Evolutionary conservation across 2,113 vertebrate genomes (phyloP).

Genomic region (Genyomyrus donnyi): DNA sequence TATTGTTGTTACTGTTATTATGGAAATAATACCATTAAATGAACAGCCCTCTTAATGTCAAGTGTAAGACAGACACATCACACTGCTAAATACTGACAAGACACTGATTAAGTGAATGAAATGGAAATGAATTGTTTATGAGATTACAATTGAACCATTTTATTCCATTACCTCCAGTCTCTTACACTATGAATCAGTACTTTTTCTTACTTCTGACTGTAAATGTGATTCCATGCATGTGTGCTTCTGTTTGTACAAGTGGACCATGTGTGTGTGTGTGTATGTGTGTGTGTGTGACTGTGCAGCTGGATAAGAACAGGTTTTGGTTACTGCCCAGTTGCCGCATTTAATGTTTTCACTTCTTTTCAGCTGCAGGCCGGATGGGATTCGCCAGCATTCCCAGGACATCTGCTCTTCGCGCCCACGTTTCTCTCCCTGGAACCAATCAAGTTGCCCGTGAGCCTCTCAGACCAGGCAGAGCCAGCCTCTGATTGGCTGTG

Average conservation of each 20-base stretch:
- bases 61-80: neutral
- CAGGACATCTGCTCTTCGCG: conserved; percentile 71
- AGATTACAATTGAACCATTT: neutral
- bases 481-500: conserved; percentile 50
- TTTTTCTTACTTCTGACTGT: neutral
- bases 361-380: conserved; percentile 54
- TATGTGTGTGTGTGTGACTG: conserved; percentile 22
- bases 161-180: neutral
- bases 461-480: conserved; percentile 36
- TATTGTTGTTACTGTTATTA: neutral
- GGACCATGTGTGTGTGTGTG: conserved; percentile 23
- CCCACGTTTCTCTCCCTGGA: conserved; percentile 49
- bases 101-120: neutral
- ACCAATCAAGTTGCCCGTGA: conserved; percentile 49
- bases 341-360: conserved; percentile 62
- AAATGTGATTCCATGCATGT: conserved; percentile 29
- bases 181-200: neutral
- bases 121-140: neutral
- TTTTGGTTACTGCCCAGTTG: conserved; percentile 62
- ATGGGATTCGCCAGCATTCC: conserved; percentile 70
- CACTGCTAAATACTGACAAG: neutral
- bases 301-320: conserved; percentile 51
- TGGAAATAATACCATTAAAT: neutral
- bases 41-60: neutral
- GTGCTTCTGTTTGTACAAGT: conserved; percentile 37